Evolutionary conservation across 53 echinoderm and acorn worm genomes (phyloP), one percentile per base, ranked within the genome.

Genomic region (Crossaster papposus): DNA sequence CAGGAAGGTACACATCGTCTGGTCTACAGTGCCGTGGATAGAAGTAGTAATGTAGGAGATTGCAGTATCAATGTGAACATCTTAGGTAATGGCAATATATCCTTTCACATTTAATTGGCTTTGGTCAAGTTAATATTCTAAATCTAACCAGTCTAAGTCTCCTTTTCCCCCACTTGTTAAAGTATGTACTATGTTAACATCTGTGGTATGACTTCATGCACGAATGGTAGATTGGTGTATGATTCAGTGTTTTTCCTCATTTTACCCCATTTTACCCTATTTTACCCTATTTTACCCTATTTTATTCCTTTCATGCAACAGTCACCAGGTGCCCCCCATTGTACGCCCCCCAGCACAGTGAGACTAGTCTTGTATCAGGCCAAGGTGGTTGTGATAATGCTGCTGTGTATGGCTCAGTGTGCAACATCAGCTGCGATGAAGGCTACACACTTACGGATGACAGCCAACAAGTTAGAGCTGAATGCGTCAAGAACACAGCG

Each of bases 241-340:
- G 44, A 5, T 44, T 5, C 44, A 0, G 44, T 44, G 44, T 44
- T 44, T 44, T 44, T 7, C 1, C 44, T 9, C 44, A 44, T 44
- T 44, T 44, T 44, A 44, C 9, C 44, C 44, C 44, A 44, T 44
- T 44, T 58, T 20, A 11, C 22, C 22, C 58, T 0, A 58, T 58
- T 58, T 58, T 58, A 15, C 17, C 58, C 58, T 2, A 44, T 44
- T 44, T 44, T 44, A 44, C 1, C 22, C 58, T 17, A 18, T 58
- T 58, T 58, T 0, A 18, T 58, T 17, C 58, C 22, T 0, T 58
- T 58, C 44, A 62, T 54, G 30, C 28, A n/a, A 23, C 51, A 95
- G 95, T 95, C 14, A 91, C 93, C 14, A 82, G 93, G 65, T 95
- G 95, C 51, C 93, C 88, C 15, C 80, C 92, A 2, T 63, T 95